These are phyloP conservation scores for Gnatocerus cornutus DNA, from an alignment of 2,888 invertebrate genomes.

Conservation along the genomic window DNA sequence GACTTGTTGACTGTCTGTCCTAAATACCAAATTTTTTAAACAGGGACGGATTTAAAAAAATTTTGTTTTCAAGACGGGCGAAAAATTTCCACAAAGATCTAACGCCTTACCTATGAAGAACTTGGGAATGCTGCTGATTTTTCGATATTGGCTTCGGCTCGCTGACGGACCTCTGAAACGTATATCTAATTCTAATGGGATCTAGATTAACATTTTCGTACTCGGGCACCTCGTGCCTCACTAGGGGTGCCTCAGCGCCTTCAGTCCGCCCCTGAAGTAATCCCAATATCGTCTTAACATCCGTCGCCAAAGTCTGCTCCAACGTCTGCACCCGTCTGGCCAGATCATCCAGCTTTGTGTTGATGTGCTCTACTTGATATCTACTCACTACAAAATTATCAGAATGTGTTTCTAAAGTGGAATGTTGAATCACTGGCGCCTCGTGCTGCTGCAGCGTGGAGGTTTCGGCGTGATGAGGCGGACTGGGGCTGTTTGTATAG, in stretches of 20 bases:
- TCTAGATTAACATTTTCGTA: conserved; percentile 68
- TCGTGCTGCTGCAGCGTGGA: conserved; percentile 61
- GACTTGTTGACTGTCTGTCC: no score
- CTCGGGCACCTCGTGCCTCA: conserved; percentile 62
- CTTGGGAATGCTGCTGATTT: conserved; percentile 68
- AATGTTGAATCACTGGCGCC: conserved; percentile 60
- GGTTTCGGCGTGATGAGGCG: conserved; percentile 70
- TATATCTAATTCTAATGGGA: conserved; percentile 64
- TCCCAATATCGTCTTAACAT: conserved; percentile 81
- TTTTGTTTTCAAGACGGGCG: no score
- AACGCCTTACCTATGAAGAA: conserved; percentile 69
- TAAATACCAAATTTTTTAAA: no score
- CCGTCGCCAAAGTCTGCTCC: conserved; percentile 82
- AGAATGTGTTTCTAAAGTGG: conserved; percentile 66
- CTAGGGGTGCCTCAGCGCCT: conserved; percentile 42
- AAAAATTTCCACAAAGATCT: no score
- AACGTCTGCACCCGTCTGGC: conserved; percentile 80
- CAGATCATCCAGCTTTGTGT: conserved; percentile 79
- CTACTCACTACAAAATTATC: conserved; percentile 68
- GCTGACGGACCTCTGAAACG: conserved; percentile 70
- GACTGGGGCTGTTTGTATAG: conserved; percentile 78
- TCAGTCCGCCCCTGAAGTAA: conserved; percentile 60
- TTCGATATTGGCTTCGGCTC: conserved; percentile 70
- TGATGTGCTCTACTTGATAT: conserved; percentile 73
- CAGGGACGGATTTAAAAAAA: no score